Evolutionary conservation across 1,140 invertebrate genomes (phyloP).

Genomic region (Phthorimaea operculella): DNA sequence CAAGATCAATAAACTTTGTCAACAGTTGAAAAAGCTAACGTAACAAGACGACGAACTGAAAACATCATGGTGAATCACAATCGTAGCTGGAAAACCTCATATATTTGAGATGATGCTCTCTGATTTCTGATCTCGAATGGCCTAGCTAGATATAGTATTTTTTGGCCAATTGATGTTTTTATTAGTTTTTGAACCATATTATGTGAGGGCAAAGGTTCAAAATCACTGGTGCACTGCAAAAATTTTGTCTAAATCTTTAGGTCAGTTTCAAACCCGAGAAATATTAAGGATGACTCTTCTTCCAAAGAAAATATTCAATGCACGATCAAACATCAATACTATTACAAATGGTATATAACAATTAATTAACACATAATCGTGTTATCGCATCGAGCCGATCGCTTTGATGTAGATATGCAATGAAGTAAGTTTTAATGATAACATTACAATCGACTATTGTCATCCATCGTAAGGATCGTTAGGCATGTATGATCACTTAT

Average conservation of each 20-base stretch:
- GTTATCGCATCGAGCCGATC: conserved; percentile 31
- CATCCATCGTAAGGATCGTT: not conserved
- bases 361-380: conserved; percentile 22
- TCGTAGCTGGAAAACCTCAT: not conserved
- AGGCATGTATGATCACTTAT: conserved; percentile 23
- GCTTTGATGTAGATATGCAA: conserved; percentile 28
- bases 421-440: conserved; percentile 28
- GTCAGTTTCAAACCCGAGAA: not conserved
- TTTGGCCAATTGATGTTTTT: too few species aligned
- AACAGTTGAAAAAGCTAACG: not conserved
- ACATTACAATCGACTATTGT: conserved; percentile 43
- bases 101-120: too few species aligned
- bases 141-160: too few species aligned
- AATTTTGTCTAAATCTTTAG: too few species aligned
- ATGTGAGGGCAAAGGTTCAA: too few species aligned
- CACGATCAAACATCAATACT: conserved; percentile 38
- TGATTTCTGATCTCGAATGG: too few species aligned
- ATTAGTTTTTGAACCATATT: too few species aligned
- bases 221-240: too few species aligned
- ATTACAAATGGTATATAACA: conserved; percentile 40
- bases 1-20: not conserved
- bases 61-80: not conserved
- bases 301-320: conserved; percentile 36
- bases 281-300: conserved; percentile 15
- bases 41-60: not conserved